Evolutionary conservation across 2,797 vertebrate species (phyloP).

Genomic region (Prionace glauca): DNA sequence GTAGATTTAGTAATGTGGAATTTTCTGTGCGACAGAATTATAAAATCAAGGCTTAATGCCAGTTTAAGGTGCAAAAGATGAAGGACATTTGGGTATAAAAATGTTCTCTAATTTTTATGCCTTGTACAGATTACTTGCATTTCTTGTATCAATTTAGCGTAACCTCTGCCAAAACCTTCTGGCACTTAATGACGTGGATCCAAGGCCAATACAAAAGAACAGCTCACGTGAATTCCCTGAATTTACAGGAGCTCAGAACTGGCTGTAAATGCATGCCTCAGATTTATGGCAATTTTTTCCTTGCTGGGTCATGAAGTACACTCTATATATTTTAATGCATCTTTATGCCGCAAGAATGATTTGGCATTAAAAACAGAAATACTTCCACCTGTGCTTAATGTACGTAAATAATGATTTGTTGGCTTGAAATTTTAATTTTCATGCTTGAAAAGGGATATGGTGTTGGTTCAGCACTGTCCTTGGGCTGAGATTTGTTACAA

Average conservation of each 20-base stretch:
- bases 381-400: background rate
- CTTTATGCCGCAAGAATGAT: background rate
- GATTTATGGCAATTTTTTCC: background rate
- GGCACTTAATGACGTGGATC: background rate
- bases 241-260: background rate
- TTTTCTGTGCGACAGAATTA: background rate
- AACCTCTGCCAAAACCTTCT: background rate
- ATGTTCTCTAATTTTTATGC: background rate
- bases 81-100: too few species aligned
- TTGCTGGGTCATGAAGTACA: background rate
- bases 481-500: too few species aligned
- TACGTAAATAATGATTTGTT: background rate
- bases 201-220: background rate
- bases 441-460: background rate
- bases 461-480: background rate
- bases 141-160: background rate
- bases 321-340: background rate
- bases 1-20: background rate
- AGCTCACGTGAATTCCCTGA: background rate
- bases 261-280: background rate
- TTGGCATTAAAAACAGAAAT: background rate
- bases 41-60: background rate
- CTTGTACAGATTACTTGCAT: background rate
- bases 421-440: background rate
- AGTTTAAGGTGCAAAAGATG: too few species aligned